Conservation (phyloP, 2,888 invertebrate species). For the Drosophila birchii region DNA sequence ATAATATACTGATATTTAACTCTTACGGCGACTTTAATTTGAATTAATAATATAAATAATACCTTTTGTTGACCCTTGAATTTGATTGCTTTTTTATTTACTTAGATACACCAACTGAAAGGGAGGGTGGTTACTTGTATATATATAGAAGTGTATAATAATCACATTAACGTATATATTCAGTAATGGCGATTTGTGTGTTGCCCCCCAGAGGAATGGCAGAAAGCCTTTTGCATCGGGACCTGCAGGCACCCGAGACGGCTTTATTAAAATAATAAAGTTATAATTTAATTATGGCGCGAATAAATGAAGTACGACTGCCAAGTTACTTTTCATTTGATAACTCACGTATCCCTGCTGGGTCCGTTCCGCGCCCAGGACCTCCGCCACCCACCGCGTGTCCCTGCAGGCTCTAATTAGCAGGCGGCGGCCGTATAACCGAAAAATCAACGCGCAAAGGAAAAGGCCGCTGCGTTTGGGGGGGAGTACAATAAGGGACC, state of each 20-base stretch:
- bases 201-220: conserved; percentile 43
- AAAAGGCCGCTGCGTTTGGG: conserved; percentile 17
- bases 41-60: not conserved
- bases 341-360: conserved; percentile 75
- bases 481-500: conserved; percentile 78
- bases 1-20: not conserved
- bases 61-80: not conserved
- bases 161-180: conserved; percentile 34
- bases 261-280: conserved; percentile 81
- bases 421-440: conserved; percentile 80
- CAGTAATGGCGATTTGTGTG: conserved; percentile 23
- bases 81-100: not conserved
- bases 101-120: not conserved
- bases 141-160: conserved; percentile 33
- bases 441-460: conserved; percentile 77
- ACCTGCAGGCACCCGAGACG: conserved; percentile 51
- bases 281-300: conserved; percentile 76
- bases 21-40: not conserved
- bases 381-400: conserved; percentile 15
- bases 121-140: not conserved
- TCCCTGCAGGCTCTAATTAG: conserved; percentile 73
- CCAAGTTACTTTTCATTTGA: conserved; percentile 79
- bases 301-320: conserved; percentile 39
- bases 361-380: not conserved
- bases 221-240: conserved; percentile 34